Evolutionary conservation across 30 jellyfish, hydroid and myxozoan species (phyloP), one percentile per base, ranked within the genome.

Genomic region (Cassiopea xamachana): DNA sequence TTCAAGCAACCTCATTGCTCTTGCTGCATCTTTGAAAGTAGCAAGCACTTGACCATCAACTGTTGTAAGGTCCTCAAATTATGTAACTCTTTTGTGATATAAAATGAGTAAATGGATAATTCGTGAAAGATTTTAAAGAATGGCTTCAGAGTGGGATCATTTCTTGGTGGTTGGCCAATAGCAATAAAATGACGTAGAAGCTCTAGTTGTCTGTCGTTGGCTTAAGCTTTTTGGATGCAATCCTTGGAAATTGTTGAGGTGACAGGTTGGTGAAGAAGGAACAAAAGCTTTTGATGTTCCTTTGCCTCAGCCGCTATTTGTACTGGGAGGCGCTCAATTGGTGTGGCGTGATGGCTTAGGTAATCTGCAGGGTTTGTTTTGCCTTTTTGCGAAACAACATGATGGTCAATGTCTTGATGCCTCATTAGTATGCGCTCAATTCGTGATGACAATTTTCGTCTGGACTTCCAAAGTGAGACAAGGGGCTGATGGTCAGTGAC

Each of bases 11-110:
- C n/a, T n/a, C n/a, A n/a, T n/a, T n/a, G n/a, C n/a, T n/a, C n/a
- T n/a, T n/a, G n/a, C 55, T 45, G 94, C 97, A 18, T 90, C 98
- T 51, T 92, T 74, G 87, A 93, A 90, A 18, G 98, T 77, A 14
- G 16, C 87, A n/a, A 73, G 90, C 55, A 80, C 27, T 15, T 50
- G 67, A 7, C 97, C 98, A 79, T 90, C 84, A 73, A 71, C 15
- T 27, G 97, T 90, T 74, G 84, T 79, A 77, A 91, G 79, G 81
- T 85, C 92, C 46, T n/a, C 62, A 44, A 73, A 39, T 73, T 44
- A 16, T 39, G 19, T 60, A 16, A 59, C 82, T 27, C 82, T 73
- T 73, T 39, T 39, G 18, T 39, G 82, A 73, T 39, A 8, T 73
- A 59, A 73, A 12, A 59, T 16, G 82, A 59, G 4, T 39, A 6